Base-by-base conservation (phyloP, 2,113 vertebrate genomes). In the Aleadryas rufinucha region DNA sequence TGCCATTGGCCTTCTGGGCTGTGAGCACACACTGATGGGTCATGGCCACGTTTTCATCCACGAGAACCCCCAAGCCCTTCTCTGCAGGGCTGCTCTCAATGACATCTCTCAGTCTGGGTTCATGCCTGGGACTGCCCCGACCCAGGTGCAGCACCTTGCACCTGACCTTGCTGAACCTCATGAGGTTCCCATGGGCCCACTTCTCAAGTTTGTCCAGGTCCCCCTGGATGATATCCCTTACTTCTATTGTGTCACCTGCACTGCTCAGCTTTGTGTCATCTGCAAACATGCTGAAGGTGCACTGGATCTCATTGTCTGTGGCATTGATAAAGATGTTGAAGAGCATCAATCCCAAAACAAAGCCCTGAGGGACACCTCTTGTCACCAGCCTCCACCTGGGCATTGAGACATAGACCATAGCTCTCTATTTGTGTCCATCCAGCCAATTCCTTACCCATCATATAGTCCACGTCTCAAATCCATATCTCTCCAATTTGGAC, bases 31-130 rank as follows among this genome's bases (percentile, higher is more conserved):
- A 11, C 31, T 10, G 14, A 23, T 33, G 59, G 20, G 11, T 26
- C 52, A 53, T 2, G 23, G 47, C 20, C n/a, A 13, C 9, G 7
- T 35, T 47, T 35, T 47, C 53, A 41, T 11, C 60, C 39, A 7
- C 0, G 0, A 68, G 24, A 31, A 22, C 20, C 6, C 45, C 6
- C 30, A 54, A 27, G 17, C 35, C 33, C 6, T 17, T 60, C 23
- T 75, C 13, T 1, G 4, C 28, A 60, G 20, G 23, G 16, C 35
- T 63, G 35, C 31, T 66, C 16, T 45, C 53, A 45, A 9, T 60
- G 45, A 24, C 18, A 13, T 30, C 33, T 61, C n/a, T 20, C 39
- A 61, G n/a, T 35, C 45, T 61, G 24, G 24, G 21, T 11, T 60
- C 11, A 4, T 35, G 30, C 35, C 61, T 69, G 70, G n/a, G 9